Evolutionary conservation across 2,888 invertebrate genomes (phyloP).

Genomic region (Hydropsyche betteni): DNA sequence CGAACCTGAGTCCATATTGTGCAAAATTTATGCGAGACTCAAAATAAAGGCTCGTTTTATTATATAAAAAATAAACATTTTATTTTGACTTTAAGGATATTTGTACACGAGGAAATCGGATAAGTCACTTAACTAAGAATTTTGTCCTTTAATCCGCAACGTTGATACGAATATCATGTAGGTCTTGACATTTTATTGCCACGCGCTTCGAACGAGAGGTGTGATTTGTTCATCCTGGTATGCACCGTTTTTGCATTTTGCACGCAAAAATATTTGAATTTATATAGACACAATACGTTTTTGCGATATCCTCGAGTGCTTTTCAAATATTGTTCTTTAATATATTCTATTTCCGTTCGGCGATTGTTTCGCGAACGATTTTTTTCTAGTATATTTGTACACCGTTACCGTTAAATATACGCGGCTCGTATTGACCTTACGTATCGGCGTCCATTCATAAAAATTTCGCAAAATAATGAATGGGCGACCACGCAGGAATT

Average conservation of each 20-base stretch:
- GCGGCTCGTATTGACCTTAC: too few species aligned
- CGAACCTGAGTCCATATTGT: too few species aligned
- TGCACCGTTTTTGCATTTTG: constrained; percentile 23
- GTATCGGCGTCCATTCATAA: too few species aligned
- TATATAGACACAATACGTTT: background rate
- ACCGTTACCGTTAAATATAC: too few species aligned
- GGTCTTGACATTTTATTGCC: constrained; percentile 40
- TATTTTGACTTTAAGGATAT: background rate
- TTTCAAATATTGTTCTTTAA: constrained; percentile 12
- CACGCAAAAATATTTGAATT: background rate
- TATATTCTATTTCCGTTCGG: background rate
- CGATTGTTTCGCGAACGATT: constrained; percentile 7
- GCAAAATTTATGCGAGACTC: constrained; percentile 3
- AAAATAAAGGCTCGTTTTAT: background rate
- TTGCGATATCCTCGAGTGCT: constrained; percentile 8
- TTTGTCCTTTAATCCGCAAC: constrained; percentile 33
- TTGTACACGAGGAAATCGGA: constrained; percentile 25
- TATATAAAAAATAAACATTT: constrained; percentile 5
- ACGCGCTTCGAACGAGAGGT: constrained; percentile 27
- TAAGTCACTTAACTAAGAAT: constrained; percentile 42
- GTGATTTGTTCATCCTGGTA: constrained; percentile 46
- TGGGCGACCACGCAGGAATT: too few species aligned
- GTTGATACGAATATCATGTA: constrained; percentile 43
- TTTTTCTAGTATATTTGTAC: too few species aligned
- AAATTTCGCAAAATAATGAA: too few species aligned